These are phyloP conservation scores for Rhabdomys pumilio DNA, from an alignment of 2,797 vertebrate species.

Conservation along the genomic window DNA sequence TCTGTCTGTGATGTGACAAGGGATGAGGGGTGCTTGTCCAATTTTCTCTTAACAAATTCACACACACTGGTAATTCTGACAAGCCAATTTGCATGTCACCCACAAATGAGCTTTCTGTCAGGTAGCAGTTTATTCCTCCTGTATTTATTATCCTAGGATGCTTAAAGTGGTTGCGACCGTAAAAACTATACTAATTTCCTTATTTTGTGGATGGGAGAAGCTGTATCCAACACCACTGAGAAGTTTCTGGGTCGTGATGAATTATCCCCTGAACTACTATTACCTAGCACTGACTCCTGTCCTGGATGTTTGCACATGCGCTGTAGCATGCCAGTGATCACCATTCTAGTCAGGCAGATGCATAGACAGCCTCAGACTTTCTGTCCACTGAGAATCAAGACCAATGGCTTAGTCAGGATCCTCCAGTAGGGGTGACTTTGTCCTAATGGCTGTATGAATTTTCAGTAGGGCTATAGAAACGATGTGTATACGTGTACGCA, in stretches of 20 bases:
- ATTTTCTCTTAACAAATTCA: conserved; percentile 60
- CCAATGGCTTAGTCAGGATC: background rate
- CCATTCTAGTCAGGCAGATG: background rate
- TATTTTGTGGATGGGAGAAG: background rate
- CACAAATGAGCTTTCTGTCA: background rate
- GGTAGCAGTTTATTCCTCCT: background rate
- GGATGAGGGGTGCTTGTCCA: background rate
- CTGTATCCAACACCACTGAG: background rate
- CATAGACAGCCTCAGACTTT: background rate
- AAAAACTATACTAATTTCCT: background rate
- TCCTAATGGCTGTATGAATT: background rate
- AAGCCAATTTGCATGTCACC: conserved; percentile 41
- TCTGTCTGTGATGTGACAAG: background rate
- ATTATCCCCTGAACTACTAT: background rate
- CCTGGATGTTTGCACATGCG: background rate
- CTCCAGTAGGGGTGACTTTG: background rate
- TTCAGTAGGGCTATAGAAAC: background rate
- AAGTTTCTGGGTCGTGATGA: background rate
- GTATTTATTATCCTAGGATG: background rate
- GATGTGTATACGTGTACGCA: background rate
- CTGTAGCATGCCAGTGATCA: background rate
- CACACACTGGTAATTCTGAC: conserved; percentile 44
- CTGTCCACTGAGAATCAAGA: background rate
- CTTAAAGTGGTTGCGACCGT: background rate
- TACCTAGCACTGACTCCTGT: accelerated